Percentiles rank a stretch among this genome's conserved stretches.
Conservation (phyloP, 2,113 vertebrate genomes). For the Puma concolor region DNA sequence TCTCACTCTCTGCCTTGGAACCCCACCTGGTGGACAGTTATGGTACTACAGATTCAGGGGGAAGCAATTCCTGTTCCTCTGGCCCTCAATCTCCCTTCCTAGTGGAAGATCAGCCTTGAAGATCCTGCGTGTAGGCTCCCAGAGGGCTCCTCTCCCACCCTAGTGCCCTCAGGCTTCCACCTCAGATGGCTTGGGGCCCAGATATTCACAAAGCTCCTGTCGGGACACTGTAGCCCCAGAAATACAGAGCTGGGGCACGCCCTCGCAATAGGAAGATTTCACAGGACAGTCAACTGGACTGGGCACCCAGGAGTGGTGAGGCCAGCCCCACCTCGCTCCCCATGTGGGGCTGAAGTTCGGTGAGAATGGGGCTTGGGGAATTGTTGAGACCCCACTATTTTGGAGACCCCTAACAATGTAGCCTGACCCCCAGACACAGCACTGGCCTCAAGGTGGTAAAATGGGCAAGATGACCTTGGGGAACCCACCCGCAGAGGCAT, state of each 20-base stretch:
- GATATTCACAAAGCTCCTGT: background rate
- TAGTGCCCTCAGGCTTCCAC: background rate
- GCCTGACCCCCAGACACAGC: background rate
- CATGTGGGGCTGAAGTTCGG: background rate
- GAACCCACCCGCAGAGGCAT: background rate
- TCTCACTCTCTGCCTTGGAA: slow-evolving; percentile 83
- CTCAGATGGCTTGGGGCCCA: background rate
- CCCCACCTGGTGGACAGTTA: slow-evolving; percentile 82
- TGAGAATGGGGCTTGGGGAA: no score
- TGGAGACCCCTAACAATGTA: background rate
- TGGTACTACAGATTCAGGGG: slow-evolving; percentile 68
- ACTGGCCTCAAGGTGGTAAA: background rate
- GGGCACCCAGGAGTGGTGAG: background rate
- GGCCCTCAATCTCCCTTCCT: background rate
- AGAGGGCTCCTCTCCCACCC: background rate
- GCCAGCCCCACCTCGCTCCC: background rate
- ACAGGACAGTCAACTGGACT: background rate
- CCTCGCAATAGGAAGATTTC: background rate
- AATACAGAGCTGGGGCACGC: background rate
- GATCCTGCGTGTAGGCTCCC: background rate
- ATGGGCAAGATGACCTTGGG: background rate
- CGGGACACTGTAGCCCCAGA: background rate
- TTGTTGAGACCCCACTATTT: background rate
- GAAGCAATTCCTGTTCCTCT: background rate
- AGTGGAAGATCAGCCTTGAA: background rate